Percentiles rank a stretch among this genome's conserved stretches.
Evolutionary conservation across 2,797 vertebrate genomes (phyloP).

Genomic region (Alcedo quadribrachys): DNA sequence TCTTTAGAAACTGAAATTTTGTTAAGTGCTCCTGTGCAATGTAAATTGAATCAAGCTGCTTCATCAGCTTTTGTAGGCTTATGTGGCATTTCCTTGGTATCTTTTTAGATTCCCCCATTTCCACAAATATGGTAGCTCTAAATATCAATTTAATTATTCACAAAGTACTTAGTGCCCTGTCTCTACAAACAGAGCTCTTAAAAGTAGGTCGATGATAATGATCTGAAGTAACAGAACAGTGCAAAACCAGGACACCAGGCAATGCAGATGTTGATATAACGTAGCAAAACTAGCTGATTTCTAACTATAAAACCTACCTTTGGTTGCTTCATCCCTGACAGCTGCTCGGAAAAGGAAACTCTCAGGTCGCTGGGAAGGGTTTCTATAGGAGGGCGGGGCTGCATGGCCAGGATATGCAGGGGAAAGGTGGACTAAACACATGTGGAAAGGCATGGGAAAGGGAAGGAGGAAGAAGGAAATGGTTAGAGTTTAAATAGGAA

Average conservation of each 20-base stretch:
- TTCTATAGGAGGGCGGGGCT: slow-evolving; percentile 78
- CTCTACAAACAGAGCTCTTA: background rate
- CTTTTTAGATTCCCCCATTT: background rate
- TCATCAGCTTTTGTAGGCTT: background rate
- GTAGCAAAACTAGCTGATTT: background rate
- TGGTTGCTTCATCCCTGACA: slow-evolving; percentile 87
- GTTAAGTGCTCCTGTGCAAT: background rate
- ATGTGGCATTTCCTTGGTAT: background rate
- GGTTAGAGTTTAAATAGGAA: slow-evolving; percentile 56
- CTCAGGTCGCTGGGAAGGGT: slow-evolving; percentile 84
- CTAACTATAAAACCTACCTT: slow-evolving; percentile 79
- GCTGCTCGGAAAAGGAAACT: slow-evolving; percentile 91
- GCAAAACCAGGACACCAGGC: background rate
- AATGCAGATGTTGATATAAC: background rate
- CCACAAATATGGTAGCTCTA: background rate
- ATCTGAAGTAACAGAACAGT: background rate
- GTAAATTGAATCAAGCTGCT: background rate
- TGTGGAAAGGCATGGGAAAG: slow-evolving; percentile 56
- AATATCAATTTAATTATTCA: background rate
- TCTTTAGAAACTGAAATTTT: background rate
- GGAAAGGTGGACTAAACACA: slow-evolving; percentile 80
- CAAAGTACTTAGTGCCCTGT: background rate
- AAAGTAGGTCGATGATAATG: background rate
- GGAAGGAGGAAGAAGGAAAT: slow-evolving; percentile 57
- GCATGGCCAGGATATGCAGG: slow-evolving; percentile 82